These are phyloP conservation scores for Leuciscus idus DNA, from an alignment of 2,113 vertebrate species.

Conservation along the genomic window DNA sequence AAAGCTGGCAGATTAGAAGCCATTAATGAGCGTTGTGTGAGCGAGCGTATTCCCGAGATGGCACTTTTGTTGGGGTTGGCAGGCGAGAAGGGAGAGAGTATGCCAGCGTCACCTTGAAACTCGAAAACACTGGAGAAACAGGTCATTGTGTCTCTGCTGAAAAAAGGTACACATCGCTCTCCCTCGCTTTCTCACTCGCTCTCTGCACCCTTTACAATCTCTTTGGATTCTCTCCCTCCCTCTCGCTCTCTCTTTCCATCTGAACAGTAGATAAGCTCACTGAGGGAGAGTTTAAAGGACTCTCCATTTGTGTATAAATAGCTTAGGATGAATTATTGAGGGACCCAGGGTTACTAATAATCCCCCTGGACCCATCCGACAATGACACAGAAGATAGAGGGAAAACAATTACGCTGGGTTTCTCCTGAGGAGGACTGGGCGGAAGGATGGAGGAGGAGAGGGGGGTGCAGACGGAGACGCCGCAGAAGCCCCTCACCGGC, in stretches of 20 bases:
- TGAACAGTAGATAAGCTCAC: slow-evolving; percentile 78
- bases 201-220: slow-evolving; percentile 1
- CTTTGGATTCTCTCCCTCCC: slow-evolving; percentile 22
- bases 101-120: slow-evolving; percentile 76
- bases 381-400: slow-evolving; percentile 81
- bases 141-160: slow-evolving; percentile 72
- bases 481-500: slow-evolving; percentile 69
- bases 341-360: slow-evolving; percentile 81
- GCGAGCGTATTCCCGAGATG: slow-evolving; percentile 73
- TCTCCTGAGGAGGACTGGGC: slow-evolving; percentile 73
- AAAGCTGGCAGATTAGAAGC: slow-evolving; percentile 76
- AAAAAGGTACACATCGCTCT: slow-evolving; percentile 58
- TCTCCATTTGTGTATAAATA: slow-evolving; percentile 84
- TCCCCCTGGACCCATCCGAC: slow-evolving; percentile 79
- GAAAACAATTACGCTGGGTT: slow-evolving; percentile 80
- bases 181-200: slow-evolving; percentile 22
- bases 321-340: slow-evolving; percentile 83
- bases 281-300: slow-evolving; percentile 79
- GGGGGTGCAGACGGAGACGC: slow-evolving; percentile 28
- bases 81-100: slow-evolving; percentile 62
- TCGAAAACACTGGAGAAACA: slow-evolving; percentile 68
- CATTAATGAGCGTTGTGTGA: slow-evolving; percentile 76
- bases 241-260: slow-evolving; percentile 58
- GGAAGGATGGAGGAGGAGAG: slow-evolving; percentile 45
- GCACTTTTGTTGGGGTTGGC: slow-evolving; percentile 77